Conservation (phyloP, 2,888 invertebrate genomes). For the Leucoptera coffeella region DNA sequence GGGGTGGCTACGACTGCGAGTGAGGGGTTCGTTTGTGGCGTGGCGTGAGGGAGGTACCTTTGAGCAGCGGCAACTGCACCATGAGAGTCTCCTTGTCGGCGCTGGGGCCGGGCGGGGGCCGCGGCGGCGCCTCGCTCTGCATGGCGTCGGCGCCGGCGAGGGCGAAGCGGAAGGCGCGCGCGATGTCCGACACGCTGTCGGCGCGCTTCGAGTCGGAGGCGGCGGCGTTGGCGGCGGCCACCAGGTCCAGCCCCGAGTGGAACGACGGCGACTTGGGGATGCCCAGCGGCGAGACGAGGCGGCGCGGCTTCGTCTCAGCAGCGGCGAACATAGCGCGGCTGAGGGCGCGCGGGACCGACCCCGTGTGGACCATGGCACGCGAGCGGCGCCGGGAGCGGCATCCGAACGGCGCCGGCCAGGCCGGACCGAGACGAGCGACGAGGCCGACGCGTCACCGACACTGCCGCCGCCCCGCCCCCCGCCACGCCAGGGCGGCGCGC, state of each 20-base stretch:
- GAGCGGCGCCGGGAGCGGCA: constrained; percentile 52
- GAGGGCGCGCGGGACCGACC: constrained; percentile 50
- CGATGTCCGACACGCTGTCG: constrained; percentile 41
- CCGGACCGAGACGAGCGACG: too few species aligned
- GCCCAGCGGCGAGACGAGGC: constrained; percentile 58
- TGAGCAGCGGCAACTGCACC: constrained; percentile 44
- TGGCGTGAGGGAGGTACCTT: constrained; percentile 35
- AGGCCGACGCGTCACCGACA: too few species aligned
- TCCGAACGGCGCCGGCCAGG: constrained; percentile 46
- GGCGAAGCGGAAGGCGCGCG: constrained; percentile 44
- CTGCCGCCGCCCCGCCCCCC: constrained; percentile 9
- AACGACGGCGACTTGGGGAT: constrained; percentile 85
- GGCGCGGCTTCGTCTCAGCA: constrained; percentile 45
- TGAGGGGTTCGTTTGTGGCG: not conserved
- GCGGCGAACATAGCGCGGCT: constrained; percentile 48
- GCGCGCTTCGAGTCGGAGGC: constrained; percentile 31
- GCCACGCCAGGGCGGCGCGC: constrained; percentile 41
- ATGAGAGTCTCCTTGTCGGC: constrained; percentile 37
- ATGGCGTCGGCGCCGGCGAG: constrained; percentile 23
- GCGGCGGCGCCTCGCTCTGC: constrained; percentile 32
- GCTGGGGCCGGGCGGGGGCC: constrained; percentile 19
- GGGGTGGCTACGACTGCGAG: too few species aligned
- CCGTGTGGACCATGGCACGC: constrained; percentile 53
- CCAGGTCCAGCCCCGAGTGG: constrained; percentile 78
- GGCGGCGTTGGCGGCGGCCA: constrained; percentile 56